phyloP scores from a whole-genome alignment of 2,113 vertebrate genomes.

The Colaptes auratus region DNA sequence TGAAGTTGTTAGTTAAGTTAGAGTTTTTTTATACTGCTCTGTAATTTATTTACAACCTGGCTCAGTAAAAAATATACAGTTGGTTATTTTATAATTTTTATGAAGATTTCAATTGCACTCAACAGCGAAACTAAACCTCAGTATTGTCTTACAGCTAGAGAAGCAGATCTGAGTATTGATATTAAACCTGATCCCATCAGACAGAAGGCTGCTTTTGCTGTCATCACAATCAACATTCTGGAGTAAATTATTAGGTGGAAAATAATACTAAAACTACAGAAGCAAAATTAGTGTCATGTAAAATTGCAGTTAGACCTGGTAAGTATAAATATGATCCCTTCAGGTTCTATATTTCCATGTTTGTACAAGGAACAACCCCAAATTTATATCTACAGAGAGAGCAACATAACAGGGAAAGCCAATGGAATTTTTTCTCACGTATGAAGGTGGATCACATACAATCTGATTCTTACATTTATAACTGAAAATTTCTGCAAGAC shows the following conservation, averaged over 20 bases:
- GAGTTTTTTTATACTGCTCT: background rate
- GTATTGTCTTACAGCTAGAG: background rate
- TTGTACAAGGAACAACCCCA: background rate
- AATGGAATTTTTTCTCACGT: background rate
- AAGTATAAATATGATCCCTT: background rate
- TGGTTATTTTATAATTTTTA: background rate
- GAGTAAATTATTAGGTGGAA: background rate
- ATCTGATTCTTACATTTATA: background rate
- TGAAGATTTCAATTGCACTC: conserved; percentile 22
- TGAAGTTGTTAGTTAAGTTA: background rate
- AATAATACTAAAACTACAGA: background rate
- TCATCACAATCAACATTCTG: background rate
- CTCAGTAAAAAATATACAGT: background rate
- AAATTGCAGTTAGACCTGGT: background rate
- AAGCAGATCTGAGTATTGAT: background rate
- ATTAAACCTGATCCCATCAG: background rate
- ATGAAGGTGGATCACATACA: background rate
- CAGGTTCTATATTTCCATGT: background rate
- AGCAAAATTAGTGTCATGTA: background rate
- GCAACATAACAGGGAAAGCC: background rate
- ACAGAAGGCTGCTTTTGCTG: background rate
- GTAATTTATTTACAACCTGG: background rate
- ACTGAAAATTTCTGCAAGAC: background rate
- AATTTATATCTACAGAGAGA: background rate
- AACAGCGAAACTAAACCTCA: conserved; percentile 17